Percentiles rank a stretch among this genome's conserved stretches.
These are phyloP conservation scores for Chauna torquata DNA, from an alignment of 2,113 vertebrate species.

Conservation along the genomic window DNA sequence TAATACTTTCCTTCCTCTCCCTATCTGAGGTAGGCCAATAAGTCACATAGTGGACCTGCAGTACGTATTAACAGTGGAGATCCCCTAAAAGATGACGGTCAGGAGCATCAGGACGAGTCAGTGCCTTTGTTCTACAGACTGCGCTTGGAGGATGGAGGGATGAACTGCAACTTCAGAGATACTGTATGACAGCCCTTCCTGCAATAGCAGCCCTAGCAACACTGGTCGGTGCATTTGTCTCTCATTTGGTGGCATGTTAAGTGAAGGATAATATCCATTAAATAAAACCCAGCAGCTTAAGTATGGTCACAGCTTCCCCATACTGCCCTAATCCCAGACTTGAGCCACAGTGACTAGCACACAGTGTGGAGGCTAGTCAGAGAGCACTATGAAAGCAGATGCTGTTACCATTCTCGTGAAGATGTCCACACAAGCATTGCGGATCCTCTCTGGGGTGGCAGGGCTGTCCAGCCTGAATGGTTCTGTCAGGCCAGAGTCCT, in stretches of 20 bases:
- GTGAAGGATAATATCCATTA: neutral
- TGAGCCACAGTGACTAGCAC: neutral
- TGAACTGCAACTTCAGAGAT: neutral
- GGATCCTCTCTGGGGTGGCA: constrained; percentile 91
- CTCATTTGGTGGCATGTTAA: neutral
- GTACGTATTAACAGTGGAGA: no score
- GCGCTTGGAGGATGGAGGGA: neutral
- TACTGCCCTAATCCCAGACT: neutral
- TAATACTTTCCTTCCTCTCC: neutral
- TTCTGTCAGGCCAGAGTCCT: constrained; percentile 71
- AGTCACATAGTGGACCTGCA: neutral
- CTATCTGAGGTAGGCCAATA: neutral
- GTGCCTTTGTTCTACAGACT: neutral
- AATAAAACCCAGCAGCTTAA: neutral
- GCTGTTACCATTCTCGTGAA: constrained; percentile 88
- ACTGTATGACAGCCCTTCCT: neutral
- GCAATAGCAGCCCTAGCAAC: neutral
- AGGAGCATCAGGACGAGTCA: neutral
- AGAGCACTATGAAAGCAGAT: neutral
- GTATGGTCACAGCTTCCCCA: neutral
- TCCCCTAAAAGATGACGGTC: neutral
- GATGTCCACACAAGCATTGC: constrained; percentile 88
- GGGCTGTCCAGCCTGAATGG: constrained; percentile 91
- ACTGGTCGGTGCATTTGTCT: neutral
- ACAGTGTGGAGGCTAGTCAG: neutral